Percentiles rank a stretch among this genome's conserved stretches.
phyloP scores from a whole-genome alignment of 2,113 vertebrate genomes.

The Saguinus midas region DNA sequence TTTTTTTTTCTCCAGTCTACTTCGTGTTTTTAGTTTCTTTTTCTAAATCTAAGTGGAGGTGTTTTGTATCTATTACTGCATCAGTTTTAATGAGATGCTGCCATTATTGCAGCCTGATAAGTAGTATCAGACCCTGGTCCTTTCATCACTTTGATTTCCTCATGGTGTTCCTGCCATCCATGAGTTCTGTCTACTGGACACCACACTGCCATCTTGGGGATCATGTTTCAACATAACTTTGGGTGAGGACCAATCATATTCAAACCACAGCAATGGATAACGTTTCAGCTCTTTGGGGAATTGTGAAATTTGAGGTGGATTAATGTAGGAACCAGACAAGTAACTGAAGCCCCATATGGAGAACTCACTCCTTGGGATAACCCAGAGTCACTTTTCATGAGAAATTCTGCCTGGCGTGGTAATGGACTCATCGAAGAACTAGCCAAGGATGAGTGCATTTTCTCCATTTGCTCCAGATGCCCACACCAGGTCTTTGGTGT shows the following conservation, averaged over 20 bases:
- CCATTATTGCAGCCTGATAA: not conserved
- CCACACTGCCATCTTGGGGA: not conserved
- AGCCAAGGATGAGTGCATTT: not conserved
- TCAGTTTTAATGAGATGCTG: not conserved
- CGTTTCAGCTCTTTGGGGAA: too few species aligned
- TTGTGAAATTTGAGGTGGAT: not conserved
- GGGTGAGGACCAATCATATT: not conserved
- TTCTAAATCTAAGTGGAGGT: not conserved
- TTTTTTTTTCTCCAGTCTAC: not conserved
- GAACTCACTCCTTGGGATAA: not conserved
- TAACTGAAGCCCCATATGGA: not conserved
- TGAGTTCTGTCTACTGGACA: not conserved
- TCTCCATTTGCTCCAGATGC: not conserved
- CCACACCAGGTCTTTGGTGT: not conserved
- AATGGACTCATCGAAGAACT: not conserved
- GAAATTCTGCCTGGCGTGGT: not conserved
- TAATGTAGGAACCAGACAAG: not conserved
- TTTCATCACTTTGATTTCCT: not conserved
- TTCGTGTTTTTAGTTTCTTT: not conserved
- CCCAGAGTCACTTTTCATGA: not conserved
- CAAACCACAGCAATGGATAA: not conserved
- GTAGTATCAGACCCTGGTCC: not conserved
- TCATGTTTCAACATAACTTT: not conserved
- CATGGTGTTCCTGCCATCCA: not conserved
- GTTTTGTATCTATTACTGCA: not conserved